A percentile compares a stretch with the other conserved stretches of the same genome.
These are phyloP conservation scores for Alentia gelatinosa DNA, from an alignment of 2,888 invertebrate species.

Conservation along the genomic window DNA sequence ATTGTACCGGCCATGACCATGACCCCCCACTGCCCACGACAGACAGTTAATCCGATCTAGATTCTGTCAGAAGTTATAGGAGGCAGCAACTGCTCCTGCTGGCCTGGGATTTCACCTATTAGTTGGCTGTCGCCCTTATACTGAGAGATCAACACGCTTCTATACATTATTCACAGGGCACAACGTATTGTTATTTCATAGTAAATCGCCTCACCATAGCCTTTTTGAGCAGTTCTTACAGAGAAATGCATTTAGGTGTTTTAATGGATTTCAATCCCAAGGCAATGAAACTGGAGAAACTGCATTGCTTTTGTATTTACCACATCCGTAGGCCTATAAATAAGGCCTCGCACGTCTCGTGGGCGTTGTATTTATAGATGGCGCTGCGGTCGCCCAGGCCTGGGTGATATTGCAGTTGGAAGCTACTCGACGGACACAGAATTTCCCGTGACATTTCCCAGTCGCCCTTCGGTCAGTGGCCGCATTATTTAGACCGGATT, in stretches of 20 bases:
- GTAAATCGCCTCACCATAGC: no score
- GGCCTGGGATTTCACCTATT: background rate
- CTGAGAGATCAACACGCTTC: no score
- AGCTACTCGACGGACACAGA: background rate
- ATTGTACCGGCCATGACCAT: background rate
- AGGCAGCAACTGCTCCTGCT: background rate
- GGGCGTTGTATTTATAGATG: background rate
- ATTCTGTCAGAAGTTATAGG: background rate
- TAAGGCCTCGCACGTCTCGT: background rate
- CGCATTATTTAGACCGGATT: background rate
- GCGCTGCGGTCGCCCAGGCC: background rate
- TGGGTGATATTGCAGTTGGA: background rate
- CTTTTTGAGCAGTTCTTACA: no score
- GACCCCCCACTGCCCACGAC: background rate
- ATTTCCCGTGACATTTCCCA: background rate
- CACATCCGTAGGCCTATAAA: background rate
- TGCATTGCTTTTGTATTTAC: background rate
- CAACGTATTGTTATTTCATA: no score
- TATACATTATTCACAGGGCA: no score
- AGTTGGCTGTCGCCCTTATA: background rate
- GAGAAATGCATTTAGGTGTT: no score
- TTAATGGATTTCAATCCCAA: no score
- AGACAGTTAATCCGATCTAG: background rate
- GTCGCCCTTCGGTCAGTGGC: slow-evolving; percentile 3
- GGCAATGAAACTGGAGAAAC: background rate